Base-by-base conservation (phyloP, 30 jellyfish, hydroid and myxozoan genomes). In the Nemopilema nomurai region DNA sequence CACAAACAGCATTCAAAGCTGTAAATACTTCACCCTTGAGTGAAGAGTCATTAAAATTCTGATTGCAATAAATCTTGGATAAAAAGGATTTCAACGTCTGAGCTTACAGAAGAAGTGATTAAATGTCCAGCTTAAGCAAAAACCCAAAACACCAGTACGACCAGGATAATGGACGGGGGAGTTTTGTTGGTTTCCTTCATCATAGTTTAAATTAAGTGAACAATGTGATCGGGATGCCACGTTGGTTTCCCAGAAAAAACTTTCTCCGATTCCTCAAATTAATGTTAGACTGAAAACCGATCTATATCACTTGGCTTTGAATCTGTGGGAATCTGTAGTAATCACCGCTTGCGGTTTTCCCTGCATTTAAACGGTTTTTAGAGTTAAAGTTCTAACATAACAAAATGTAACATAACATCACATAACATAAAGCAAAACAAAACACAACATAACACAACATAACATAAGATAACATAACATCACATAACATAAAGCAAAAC, bases 381-480 rank as follows among this genome's bases (percentile, higher is more conserved):
- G 18, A n/a, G 73, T 63, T 63, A 3, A 24, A 69, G 76, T 17
- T 68, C 65, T 51, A 67, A 20, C 77, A 67, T 18, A 67, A 20
- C 77, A 67, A 13, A 67, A 1, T 49, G 24, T 67, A 67, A 20
- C 77, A 67, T 67, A 67, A 20, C 77, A 67, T 67, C 20, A 20
- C 77, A 67, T 67, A 67, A 20, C 77, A 67, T 67, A 67, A 20
- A 67, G 1, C 77, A 67, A 13, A 67, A 20, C 77, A 67, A 13
- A 67, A 20, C 77, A 67, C 24, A 67, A 20, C 77, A 24, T 67
- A 67, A 20, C 77, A 67, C 24, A 67, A 20, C 77, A 67, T 67
- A 67, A 20, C 77, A 67, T 67, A 67, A 20, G 49, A 67, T 67
- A 67, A 20, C 77, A 67, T 67, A 67, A 20, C 77, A 67, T 67